Percentiles rank a stretch among this genome's conserved stretches.
Conservation (phyloP, 2,888 invertebrate species). For the Athalia circularis region DNA sequence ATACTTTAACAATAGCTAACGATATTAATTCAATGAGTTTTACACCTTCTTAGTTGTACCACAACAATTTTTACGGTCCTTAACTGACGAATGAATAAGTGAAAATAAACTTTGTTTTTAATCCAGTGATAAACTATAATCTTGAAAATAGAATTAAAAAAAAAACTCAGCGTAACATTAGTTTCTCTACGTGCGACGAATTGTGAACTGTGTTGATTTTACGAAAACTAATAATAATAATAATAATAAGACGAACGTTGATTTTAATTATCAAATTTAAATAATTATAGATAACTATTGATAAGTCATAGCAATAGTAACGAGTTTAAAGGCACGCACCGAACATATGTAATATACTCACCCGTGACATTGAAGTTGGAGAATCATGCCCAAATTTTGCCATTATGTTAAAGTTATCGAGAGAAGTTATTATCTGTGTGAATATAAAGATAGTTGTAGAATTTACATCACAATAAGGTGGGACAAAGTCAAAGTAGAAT, state of each 20-base stretch:
- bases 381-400: constrained; percentile 56
- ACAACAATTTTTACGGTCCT: constrained; percentile 41
- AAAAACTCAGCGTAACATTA: background rate
- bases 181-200: background rate
- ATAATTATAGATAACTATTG: constrained; percentile 3
- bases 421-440: constrained; percentile 60
- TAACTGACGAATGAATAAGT: background rate
- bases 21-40: constrained; percentile 53
- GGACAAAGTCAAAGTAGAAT: constrained; percentile 26
- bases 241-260: background rate
- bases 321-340: constrained; percentile 47
- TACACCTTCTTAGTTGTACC: constrained; percentile 64
- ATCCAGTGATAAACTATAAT: constrained; percentile 46
- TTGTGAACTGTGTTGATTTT: constrained; percentile 1
- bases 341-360: constrained; percentile 64
- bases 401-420: constrained; percentile 58
- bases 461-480: constrained; percentile 56
- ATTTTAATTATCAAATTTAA: constrained; percentile 23
- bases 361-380: constrained; percentile 49
- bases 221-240: constrained; percentile 5
- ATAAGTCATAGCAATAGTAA: constrained; percentile 19
- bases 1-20: constrained; percentile 56
- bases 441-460: constrained; percentile 63
- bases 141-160: constrained; percentile 19
- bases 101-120: background rate